Evolutionary conservation across 1,140 invertebrate genomes (phyloP).

Genomic region (Aphis craccivora): DNA sequence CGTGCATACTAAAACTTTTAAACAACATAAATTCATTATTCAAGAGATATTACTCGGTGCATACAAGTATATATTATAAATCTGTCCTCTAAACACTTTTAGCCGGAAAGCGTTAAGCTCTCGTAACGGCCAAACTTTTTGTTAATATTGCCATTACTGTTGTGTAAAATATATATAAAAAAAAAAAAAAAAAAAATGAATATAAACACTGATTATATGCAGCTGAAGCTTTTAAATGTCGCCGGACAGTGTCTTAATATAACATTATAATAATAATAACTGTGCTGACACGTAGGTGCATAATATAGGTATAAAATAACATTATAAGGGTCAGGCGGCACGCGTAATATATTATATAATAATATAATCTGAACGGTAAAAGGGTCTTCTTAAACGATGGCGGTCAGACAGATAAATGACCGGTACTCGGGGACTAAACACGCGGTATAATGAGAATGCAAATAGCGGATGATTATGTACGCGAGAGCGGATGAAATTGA

Average conservation of each 20-base stretch:
- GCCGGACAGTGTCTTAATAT: not conserved
- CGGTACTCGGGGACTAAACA: not conserved
- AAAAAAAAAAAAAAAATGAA: not conserved
- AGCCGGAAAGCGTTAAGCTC: not conserved
- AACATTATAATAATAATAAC: not conserved
- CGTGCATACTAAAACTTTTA: constrained; percentile 50
- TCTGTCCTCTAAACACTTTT: not conserved
- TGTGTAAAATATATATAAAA: not conserved
- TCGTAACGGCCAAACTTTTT: constrained; percentile 30
- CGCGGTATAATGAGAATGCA: constrained; percentile 40
- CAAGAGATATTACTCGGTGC: constrained; percentile 26
- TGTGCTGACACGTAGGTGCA: not conserved
- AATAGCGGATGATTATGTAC: constrained; percentile 27
- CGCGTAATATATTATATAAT: not conserved
- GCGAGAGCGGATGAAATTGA: constrained; percentile 14
- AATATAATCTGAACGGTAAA: not conserved
- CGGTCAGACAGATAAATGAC: constrained; percentile 23
- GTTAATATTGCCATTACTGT: not conserved
- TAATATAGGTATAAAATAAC: not conserved
- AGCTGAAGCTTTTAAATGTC: not conserved
- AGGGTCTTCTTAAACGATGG: constrained; percentile 37
- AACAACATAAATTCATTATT: constrained; percentile 47
- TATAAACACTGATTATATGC: not conserved
- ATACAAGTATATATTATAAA: constrained; percentile 1
- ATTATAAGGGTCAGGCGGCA: not conserved